Evolutionary conservation across 1,140 invertebrate species (phyloP).

Genomic region (Trichonephila clavata): DNA sequence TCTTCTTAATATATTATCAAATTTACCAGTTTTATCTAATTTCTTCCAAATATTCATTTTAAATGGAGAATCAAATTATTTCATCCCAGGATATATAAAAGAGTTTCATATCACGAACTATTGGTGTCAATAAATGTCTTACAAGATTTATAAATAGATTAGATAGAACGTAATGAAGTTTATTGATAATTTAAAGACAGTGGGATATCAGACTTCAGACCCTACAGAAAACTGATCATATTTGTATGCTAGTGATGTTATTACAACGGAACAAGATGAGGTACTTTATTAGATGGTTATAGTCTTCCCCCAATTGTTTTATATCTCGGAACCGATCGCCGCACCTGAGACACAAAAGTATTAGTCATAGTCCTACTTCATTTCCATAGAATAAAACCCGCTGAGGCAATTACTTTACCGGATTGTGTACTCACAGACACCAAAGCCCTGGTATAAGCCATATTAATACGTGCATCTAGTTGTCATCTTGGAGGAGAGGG

Average conservation of each 20-base stretch:
- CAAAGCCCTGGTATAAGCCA: slow-evolving; percentile 62
- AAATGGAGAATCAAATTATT: no score
- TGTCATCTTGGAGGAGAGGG: slow-evolving; percentile 72
- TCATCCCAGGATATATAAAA: no score
- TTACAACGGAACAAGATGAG: not conserved
- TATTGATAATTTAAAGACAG: not conserved
- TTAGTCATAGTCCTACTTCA: slow-evolving; percentile 69
- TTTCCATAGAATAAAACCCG: slow-evolving; percentile 74
- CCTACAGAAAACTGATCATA: no score
- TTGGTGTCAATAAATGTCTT: no score
- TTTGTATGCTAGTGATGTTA: not conserved
- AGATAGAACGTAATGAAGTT: not conserved
- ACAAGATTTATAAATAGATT: no score
- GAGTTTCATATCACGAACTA: no score
- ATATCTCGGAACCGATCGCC: slow-evolving; percentile 5
- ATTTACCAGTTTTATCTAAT: no score
- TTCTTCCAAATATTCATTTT: no score
- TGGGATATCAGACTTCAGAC: not conserved
- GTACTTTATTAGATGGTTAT: slow-evolving; percentile 29
- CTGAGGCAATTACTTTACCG: slow-evolving; percentile 75
- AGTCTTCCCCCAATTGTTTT: not conserved
- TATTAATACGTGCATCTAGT: slow-evolving; percentile 77
- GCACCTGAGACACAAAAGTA: slow-evolving; percentile 66
- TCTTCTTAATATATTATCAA: no score
- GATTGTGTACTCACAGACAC: slow-evolving; percentile 70